Conservation (phyloP, 2,113 vertebrate genomes). For the Pelecanus crispus region DNA sequence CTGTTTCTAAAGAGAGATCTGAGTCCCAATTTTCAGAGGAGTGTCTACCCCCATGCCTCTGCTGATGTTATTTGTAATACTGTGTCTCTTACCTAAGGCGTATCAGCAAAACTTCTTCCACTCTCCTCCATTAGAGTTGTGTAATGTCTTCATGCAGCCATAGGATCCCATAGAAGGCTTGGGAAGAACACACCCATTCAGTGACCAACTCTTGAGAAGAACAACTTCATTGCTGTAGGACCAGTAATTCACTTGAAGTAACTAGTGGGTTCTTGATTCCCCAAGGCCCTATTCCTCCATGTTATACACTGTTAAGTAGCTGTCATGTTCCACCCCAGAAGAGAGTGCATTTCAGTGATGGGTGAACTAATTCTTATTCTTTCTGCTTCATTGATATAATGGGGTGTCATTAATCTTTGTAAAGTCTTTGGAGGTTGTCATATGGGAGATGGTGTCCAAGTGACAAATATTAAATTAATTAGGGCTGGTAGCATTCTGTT, state of each 20-base stretch:
- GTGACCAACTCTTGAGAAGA: neutral
- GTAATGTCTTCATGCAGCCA: neutral
- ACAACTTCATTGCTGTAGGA: neutral
- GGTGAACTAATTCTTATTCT: conserved; percentile 11
- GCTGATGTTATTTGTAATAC: neutral
- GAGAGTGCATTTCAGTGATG: neutral
- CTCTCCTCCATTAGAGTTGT: neutral
- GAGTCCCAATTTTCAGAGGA: neutral
- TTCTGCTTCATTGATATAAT: conserved; percentile 21
- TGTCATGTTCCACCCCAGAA: neutral
- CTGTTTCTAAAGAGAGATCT: neutral
- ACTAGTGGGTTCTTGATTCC: neutral
- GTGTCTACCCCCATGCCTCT: rapidly evolving
- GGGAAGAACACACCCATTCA: neutral
- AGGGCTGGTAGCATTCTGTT: neutral
- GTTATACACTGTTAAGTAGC: neutral
- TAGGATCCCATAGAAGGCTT: neutral
- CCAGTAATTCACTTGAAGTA: neutral
- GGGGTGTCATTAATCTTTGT: conserved; percentile 30
- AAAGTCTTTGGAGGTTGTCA: conserved; percentile 24
- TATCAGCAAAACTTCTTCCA: neutral
- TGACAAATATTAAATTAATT: conserved; percentile 54
- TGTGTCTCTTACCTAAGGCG: neutral
- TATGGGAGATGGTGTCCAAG: conserved; percentile 1
- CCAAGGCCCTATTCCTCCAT: neutral